These are phyloP conservation scores for Noctua janthina DNA, from an alignment of 2,888 invertebrate species.

Conservation along the genomic window DNA sequence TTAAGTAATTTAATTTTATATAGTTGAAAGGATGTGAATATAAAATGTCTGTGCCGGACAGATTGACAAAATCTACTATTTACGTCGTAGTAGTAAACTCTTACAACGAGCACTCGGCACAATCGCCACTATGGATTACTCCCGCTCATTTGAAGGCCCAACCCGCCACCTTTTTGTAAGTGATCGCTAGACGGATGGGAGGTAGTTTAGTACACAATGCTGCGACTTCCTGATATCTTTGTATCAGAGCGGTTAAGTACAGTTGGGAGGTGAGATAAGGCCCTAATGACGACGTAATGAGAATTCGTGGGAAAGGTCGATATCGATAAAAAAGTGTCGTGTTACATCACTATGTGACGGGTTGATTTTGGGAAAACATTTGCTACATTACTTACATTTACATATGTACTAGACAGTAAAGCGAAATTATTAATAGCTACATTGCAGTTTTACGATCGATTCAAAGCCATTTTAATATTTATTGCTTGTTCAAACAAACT, in stretches of 20 bases:
- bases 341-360: constrained; percentile 41
- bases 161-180: constrained; percentile 67
- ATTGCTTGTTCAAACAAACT: constrained; percentile 1
- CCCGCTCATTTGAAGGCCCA: constrained; percentile 53
- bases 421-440: background rate
- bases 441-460: background rate
- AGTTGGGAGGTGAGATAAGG: constrained; percentile 71
- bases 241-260: constrained; percentile 67
- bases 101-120: background rate
- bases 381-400: background rate
- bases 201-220: constrained; percentile 75
- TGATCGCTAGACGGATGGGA: constrained; percentile 73
- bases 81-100: background rate
- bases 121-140: background rate
- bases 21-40: background rate
- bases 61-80: background rate
- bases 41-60: background rate
- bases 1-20: background rate
- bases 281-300: constrained; percentile 67
- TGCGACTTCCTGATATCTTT: constrained; percentile 73
- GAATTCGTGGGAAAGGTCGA: constrained; percentile 63
- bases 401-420: background rate
- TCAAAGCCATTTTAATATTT: background rate
- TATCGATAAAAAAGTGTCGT: constrained; percentile 62
- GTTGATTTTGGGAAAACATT: constrained; percentile 24